phyloP scores from a whole-genome alignment of 2,797 vertebrate species.

The Poeciliopsis paucimaculata region DNA sequence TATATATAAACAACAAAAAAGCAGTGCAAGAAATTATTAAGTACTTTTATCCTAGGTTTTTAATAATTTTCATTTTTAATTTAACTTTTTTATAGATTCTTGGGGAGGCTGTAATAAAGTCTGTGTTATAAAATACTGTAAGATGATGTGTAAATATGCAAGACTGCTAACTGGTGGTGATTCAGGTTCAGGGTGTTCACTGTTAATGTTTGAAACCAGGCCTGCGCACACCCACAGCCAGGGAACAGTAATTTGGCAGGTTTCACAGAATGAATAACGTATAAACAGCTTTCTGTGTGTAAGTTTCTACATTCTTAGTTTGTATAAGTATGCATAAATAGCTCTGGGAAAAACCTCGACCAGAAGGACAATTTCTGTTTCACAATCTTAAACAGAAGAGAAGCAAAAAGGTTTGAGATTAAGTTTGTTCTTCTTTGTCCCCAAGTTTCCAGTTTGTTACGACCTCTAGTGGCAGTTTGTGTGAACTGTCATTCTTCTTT shows the following conservation, averaged over 20 bases:
- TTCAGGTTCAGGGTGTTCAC: background rate
- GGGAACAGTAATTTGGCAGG: constrained; percentile 15
- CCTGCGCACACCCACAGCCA: background rate
- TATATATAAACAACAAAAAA: background rate
- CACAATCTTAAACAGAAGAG: background rate
- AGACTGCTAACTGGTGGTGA: background rate
- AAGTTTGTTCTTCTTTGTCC: background rate
- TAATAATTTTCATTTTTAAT: background rate
- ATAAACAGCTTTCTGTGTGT: constrained; percentile 28
- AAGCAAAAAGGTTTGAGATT: background rate
- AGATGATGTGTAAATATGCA: background rate
- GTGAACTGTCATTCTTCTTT: constrained; percentile 28
- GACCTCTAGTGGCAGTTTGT: constrained; percentile 53
- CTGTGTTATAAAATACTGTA: background rate
- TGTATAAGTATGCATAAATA: background rate
- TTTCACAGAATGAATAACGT: constrained; percentile 21
- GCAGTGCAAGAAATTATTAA: background rate
- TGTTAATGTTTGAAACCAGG: background rate
- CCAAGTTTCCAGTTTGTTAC: constrained; percentile 11
- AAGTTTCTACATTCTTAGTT: constrained; percentile 4
- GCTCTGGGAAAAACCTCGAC: background rate
- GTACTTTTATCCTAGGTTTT: background rate
- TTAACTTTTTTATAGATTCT: background rate
- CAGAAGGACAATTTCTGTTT: background rate
- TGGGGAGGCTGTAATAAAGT: constrained; percentile 25